Percentiles rank a stretch among this genome's conserved stretches.
These are phyloP conservation scores for Mimachlamys varia DNA, from an alignment of 2,888 invertebrate species.

Conservation along the genomic window DNA sequence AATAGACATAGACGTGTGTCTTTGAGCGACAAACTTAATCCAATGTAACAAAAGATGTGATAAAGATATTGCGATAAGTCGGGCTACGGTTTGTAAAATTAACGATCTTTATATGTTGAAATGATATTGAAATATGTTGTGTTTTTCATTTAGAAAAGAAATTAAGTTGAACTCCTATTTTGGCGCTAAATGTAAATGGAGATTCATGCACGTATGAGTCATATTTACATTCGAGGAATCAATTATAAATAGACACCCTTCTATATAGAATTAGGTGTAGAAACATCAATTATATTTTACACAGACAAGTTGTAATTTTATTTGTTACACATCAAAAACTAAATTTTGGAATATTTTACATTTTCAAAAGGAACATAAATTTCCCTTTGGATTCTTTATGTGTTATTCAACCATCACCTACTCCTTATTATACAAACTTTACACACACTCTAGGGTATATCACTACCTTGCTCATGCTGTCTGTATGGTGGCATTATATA, in stretches of 20 bases:
- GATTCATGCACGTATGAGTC: background rate
- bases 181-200: background rate
- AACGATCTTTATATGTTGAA: too few species aligned
- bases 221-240: background rate
- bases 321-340: background rate
- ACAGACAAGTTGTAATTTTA: background rate
- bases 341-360: background rate
- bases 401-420: background rate
- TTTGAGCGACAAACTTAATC: too few species aligned
- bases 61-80: too few species aligned
- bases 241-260: background rate
- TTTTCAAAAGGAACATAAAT: constrained; percentile 20
- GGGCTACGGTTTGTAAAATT: too few species aligned
- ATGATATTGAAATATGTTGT: too few species aligned
- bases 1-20: too few species aligned
- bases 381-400: background rate
- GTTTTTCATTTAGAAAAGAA: background rate
- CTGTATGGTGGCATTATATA: background rate
- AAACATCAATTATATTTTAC: background rate
- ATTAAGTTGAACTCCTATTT: background rate
- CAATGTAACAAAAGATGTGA: too few species aligned
- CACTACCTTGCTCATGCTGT: background rate
- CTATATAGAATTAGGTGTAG: background rate
- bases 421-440: background rate
- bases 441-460: background rate